These are phyloP conservation scores for Shargacucullia verbasci DNA, from an alignment of 2,888 invertebrate genomes.

Conservation along the genomic window DNA sequence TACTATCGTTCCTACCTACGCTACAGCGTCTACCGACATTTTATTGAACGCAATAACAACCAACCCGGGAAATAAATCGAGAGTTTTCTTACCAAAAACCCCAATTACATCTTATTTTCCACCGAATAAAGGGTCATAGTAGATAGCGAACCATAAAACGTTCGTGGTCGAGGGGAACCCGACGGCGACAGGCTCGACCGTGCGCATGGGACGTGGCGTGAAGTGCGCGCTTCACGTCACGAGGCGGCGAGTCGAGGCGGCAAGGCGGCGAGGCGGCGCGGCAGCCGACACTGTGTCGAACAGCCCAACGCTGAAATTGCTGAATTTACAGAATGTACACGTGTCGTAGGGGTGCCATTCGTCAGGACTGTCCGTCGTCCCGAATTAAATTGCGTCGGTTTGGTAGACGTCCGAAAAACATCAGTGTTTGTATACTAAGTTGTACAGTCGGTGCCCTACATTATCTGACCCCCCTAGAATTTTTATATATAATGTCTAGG, in stretches of 20 bases:
- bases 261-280: background rate
- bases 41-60: too few species aligned
- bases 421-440: conserved; percentile 9
- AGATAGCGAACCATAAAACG: conserved; percentile 5
- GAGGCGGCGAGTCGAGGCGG: background rate
- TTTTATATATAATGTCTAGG: too few species aligned
- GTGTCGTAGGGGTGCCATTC: too few species aligned
- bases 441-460: too few species aligned
- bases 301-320: too few species aligned
- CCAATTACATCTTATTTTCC: background rate
- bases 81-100: background rate
- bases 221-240: conserved; percentile 12
- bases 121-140: background rate
- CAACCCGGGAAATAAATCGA: background rate
- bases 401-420: background rate
- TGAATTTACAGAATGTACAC: too few species aligned
- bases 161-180: conserved; percentile 3
- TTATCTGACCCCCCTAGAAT: too few species aligned
- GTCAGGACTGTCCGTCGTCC: too few species aligned
- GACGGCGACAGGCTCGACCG: too few species aligned
- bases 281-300: too few species aligned
- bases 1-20: too few species aligned
- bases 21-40: too few species aligned
- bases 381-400: background rate
- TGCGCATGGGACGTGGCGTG: conserved; percentile 12